Base-by-base conservation (phyloP, 2,797 vertebrate species). In the Alosa sapidissima region DNA sequence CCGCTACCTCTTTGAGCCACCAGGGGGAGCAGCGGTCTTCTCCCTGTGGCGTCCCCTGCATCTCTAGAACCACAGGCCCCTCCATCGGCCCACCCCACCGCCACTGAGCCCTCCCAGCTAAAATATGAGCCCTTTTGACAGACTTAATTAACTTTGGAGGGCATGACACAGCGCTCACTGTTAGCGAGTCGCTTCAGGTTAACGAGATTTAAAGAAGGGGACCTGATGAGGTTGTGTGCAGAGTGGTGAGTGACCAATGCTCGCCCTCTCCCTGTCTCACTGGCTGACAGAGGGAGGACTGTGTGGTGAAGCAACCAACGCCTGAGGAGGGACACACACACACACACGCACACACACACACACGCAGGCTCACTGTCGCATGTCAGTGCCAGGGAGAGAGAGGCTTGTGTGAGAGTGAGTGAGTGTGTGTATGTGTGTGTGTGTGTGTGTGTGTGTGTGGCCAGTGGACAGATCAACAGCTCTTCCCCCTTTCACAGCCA, bases 21-120 rank as follows among this genome's bases (percentile, higher is more conserved):
- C 89, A 94, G 94, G 88, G 89, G 94, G 94, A 85, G 91, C 91
- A 49, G n/a, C 19, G 28, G 10, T 9, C 45, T 49, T 48, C 75
- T 55, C 14, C 51, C 68, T 3, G 16, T 41, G 68, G 68, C 72
- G 19, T 8, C 36, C 24, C n/a, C 6, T 21, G 24, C 60, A 65
- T 8, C 60, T 14, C 36, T 78, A 1, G 1, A 2, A 52, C 33
- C 14, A 45, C 36, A 45, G 47, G n/a, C 60, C n/a, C n/a, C 16
- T 2, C 41, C 21, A 21, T 21, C 47, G 2, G 24, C 33, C 41
- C 41, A 16, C n/a, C 33, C 65, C 47, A 78, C 13, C 68, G 11
- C 48, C 60, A 16, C 48, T 58, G 47, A 9, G 7, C 52, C 7
- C 0, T 82, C 52, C 41, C 55, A n/a, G 72, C 68, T 36, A n/a